phyloP scores from a whole-genome alignment of 2,888 invertebrate genomes.

The Eulithis testata region DNA sequence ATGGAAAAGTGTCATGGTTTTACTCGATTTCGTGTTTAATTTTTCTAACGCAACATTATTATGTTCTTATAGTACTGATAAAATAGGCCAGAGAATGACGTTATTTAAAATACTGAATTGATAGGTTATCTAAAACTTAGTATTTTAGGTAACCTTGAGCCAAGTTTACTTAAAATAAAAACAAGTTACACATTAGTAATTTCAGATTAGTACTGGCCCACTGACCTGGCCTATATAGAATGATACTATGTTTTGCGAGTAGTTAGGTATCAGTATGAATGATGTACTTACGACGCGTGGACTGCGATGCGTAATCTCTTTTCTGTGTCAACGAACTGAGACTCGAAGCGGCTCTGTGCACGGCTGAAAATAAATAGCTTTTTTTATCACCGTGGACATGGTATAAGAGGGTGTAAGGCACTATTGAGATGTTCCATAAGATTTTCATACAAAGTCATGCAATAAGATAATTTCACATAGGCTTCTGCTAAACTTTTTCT shows the following conservation, averaged over 20 bases:
- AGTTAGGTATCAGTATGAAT: constrained; percentile 20
- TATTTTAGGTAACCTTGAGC: constrained; percentile 6
- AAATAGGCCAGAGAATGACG: too few relatives aligned
- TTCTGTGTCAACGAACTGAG: constrained; percentile 67
- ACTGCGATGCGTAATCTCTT: constrained; percentile 58
- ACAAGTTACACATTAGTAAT: neutral
- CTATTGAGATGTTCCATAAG: too few relatives aligned
- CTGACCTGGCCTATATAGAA: constrained; percentile 37
- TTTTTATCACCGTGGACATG: neutral
- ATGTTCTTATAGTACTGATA: too few relatives aligned
- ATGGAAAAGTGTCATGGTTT: too few relatives aligned
- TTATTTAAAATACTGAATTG: too few relatives aligned
- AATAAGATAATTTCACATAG: too few relatives aligned
- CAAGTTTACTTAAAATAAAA: constrained; percentile 5
- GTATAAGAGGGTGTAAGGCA: neutral
- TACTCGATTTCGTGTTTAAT: too few relatives aligned
- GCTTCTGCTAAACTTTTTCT: too few relatives aligned
- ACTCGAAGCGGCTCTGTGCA: constrained; percentile 70
- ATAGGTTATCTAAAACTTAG: too few relatives aligned
- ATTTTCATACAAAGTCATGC: too few relatives aligned
- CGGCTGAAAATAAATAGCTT: constrained; percentile 51
- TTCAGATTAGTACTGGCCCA: constrained; percentile 36
- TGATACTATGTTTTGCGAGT: constrained; percentile 18
- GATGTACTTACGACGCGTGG: constrained; percentile 61
- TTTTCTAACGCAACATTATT: too few relatives aligned